Evolutionary conservation across 2,888 invertebrate genomes (phyloP).

Genomic region (Agrochola lychnidis): DNA sequence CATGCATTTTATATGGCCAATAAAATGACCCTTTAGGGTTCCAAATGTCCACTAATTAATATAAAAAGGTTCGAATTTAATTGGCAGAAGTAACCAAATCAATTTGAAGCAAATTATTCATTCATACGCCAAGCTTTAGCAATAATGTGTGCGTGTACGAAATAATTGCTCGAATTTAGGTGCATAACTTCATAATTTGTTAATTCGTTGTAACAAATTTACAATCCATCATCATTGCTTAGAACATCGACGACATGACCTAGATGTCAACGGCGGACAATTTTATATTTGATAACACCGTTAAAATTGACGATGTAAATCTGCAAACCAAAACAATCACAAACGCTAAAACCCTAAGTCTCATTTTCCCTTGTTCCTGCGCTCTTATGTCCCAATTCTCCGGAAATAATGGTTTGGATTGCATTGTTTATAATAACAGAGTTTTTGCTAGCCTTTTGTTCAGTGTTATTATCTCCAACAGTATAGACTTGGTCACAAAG

Average conservation of each 20-base stretch:
- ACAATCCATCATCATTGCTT: conserved; percentile 65
- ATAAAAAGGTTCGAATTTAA: conserved; percentile 15
- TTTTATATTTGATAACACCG: conserved; percentile 70
- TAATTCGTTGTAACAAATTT: conserved; percentile 57
- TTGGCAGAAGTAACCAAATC: conserved; percentile 29
- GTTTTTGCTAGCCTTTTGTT: conserved; percentile 72
- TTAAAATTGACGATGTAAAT: conserved; percentile 57
- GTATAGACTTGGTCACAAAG: conserved; percentile 48
- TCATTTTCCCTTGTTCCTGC: conserved; percentile 46
- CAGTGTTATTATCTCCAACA: conserved; percentile 57
- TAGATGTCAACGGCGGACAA: conserved; percentile 63
- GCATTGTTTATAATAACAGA: conserved; percentile 69
- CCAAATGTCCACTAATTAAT: conserved; percentile 15
- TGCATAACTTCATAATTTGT: conserved; percentile 55
- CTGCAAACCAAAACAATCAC: conserved; percentile 49
- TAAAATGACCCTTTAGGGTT: conserved; percentile 3
- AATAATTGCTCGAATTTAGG: conserved; percentile 53
- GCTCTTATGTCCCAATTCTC: conserved; percentile 67
- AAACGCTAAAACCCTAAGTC: conserved; percentile 39
- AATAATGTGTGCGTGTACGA: conserved; percentile 34
- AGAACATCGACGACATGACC: conserved; percentile 65
- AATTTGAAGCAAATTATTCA: conserved; percentile 44
- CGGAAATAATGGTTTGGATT: conserved; percentile 71
- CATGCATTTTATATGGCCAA: conserved; percentile 12
- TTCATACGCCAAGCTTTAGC: conserved; percentile 33